Conservation (phyloP, 1,140 invertebrate genomes). For the Scaptomyza graminum region DNA sequence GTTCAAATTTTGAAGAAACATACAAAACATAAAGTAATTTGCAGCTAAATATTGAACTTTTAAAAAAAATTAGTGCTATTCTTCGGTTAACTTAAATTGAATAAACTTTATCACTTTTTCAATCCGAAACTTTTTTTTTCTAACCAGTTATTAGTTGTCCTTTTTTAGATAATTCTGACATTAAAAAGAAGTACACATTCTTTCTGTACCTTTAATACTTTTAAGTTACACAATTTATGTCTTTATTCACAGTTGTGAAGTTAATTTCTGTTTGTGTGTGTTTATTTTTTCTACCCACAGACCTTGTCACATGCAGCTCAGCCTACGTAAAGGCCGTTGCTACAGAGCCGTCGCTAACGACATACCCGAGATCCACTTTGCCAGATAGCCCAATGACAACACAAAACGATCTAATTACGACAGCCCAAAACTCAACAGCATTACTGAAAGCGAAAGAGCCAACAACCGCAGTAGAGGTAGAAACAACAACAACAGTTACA, state of each 20-base stretch:
- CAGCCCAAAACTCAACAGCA: constrained; percentile 70
- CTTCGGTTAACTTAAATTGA: too few relatives aligned
- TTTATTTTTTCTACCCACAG: constrained; percentile 46
- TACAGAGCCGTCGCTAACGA: constrained; percentile 44
- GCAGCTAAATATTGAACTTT: too few relatives aligned
- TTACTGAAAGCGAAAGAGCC: constrained; percentile 55
- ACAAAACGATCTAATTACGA: constrained; percentile 81
- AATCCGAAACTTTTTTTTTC: too few relatives aligned
- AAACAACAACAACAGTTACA: constrained; percentile 20
- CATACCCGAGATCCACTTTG: constrained; percentile 70
- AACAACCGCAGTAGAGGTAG: constrained; percentile 23
- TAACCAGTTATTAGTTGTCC: too few relatives aligned
- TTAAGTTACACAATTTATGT: constrained; percentile 8
- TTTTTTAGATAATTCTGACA: too few relatives aligned
- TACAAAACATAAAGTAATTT: too few relatives aligned
- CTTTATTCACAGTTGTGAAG: constrained; percentile 29
- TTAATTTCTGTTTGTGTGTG: constrained; percentile 29
- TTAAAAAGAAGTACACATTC: too few relatives aligned
- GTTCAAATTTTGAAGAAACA: too few relatives aligned
- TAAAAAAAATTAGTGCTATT: too few relatives aligned
- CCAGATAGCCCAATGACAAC: constrained; percentile 78
- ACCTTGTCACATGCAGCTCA: constrained; percentile 65
- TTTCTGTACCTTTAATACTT: neutral
- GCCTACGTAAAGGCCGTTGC: constrained; percentile 1
- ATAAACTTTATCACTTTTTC: too few relatives aligned